Percentiles rank a stretch among this genome's conserved stretches.
Conservation (phyloP, 2,113 vertebrate species). For the Leucosticte australis region DNA sequence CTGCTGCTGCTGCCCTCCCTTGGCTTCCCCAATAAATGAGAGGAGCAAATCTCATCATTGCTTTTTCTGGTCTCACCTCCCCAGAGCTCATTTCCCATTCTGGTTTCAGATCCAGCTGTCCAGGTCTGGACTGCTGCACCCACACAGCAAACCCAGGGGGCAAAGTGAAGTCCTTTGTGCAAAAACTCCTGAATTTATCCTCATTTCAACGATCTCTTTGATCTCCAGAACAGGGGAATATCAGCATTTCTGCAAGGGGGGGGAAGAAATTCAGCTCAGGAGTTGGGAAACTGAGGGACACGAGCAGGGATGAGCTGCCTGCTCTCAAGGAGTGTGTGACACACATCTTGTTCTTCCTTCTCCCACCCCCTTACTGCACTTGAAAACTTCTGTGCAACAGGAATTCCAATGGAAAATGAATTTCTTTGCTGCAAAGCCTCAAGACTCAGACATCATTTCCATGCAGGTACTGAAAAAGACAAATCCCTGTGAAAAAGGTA, state of each 20-base stretch:
- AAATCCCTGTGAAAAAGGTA: background rate
- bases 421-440: background rate
- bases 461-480: background rate
- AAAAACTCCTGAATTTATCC: background rate
- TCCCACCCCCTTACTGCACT: background rate
- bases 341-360: background rate
- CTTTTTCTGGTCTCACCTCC: background rate
- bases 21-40: background rate
- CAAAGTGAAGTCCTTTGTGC: background rate
- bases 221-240: background rate
- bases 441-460: background rate
- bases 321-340: rapidly evolving
- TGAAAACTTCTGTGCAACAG: background rate
- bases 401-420: background rate
- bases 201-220: background rate
- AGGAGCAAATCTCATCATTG: background rate
- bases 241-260: background rate
- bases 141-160: background rate
- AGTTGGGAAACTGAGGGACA: background rate
- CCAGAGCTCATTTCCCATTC: background rate
- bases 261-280: background rate
- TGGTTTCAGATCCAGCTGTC: background rate
- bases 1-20: background rate
- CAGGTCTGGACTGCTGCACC: background rate
- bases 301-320: background rate